Base-by-base conservation (phyloP, 2,113 vertebrate genomes). In the Ictalurus punctatus region DNA sequence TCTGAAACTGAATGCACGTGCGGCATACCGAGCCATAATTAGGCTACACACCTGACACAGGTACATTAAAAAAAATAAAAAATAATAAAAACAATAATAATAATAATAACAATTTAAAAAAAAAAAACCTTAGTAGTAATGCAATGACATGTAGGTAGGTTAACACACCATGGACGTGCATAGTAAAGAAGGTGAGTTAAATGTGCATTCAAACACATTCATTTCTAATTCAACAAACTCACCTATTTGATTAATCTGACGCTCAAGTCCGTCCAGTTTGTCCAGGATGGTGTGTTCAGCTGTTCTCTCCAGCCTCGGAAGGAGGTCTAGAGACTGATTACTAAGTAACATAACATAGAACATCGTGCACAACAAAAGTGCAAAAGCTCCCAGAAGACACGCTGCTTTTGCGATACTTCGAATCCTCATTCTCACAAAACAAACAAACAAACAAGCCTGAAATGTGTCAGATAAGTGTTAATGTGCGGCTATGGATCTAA, bases 231-330 rank as follows among this genome's bases (percentile, higher is more conserved):
- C 27, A 16, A 61, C 5, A 67, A 9, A 85, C 94, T 93, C 88
- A 95, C 95, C 14, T 58, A 95, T 90, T 58, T 48, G 81, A 63
- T 87, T 44, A 69, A 96, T 91, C 58, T 92, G 65, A 0, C 5
- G 27, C 56, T 95, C 93, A 73, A 95, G 92, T 80, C 86, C 91
- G 3, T 93, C 89, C 91, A 95, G 89, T 88, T 88, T 93, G 27
- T 40, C 48, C 4, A 93, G 78, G 21, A 95, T 90, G 17, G 90
- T 88, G 14, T 69, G 13, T 27, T 87, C 59, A 44, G 56, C 54
- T 73, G 21, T 1, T 27, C 9, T 44, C 5, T 44, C 44, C n/a
- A 56, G 21, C 30, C 80, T 61, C 9, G n/a, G 85, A 9, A 27
- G 4, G 8, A 78, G 71, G 14, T 76, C 27, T 8, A 37, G 6